Evolutionary conservation across 64 coral and sea anemone genomes (phyloP).

Genomic region (Pocillopora verrucosa): DNA sequence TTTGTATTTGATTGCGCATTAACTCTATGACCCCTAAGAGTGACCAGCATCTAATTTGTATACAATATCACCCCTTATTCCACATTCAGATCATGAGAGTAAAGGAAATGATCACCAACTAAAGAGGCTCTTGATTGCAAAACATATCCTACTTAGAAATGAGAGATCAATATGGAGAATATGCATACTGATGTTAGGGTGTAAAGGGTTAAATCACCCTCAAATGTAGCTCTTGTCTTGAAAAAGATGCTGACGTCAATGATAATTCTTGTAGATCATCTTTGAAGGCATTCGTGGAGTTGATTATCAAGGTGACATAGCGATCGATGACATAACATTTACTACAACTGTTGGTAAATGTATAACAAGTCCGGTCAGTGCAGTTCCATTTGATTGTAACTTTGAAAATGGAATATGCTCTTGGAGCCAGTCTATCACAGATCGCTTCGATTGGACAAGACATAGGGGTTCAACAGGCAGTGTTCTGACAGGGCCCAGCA

Average conservation of each 20-base stretch:
- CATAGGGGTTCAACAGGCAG: conserved; percentile 76
- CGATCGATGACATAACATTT: conserved; percentile 85
- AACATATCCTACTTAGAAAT: no score
- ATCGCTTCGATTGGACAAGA: conserved; percentile 89
- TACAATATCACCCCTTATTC: no score
- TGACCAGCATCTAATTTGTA: no score
- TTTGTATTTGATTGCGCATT: no score
- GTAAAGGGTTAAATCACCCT: no score
- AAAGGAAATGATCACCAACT: no score
- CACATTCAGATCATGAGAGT: no score
- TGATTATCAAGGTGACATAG: conserved; percentile 82
- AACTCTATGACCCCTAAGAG: no score
- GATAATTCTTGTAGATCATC: conserved; percentile 65
- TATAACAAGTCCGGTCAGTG: conserved; percentile 29
- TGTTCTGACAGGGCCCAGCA: conserved; percentile 73
- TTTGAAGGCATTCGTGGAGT: conserved; percentile 77
- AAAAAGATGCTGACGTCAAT: neutral
- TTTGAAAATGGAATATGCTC: conserved; percentile 78
- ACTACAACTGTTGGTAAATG: conserved; percentile 47
- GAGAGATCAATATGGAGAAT: no score
- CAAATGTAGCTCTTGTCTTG: no score
- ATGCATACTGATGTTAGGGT: no score
- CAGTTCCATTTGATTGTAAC: conserved; percentile 88
- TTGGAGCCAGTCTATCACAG: conserved; percentile 56
- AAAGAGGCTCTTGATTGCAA: no score